phyloP scores from a whole-genome alignment of 2,797 vertebrate species.

The Podarcis lilfordi region DNA sequence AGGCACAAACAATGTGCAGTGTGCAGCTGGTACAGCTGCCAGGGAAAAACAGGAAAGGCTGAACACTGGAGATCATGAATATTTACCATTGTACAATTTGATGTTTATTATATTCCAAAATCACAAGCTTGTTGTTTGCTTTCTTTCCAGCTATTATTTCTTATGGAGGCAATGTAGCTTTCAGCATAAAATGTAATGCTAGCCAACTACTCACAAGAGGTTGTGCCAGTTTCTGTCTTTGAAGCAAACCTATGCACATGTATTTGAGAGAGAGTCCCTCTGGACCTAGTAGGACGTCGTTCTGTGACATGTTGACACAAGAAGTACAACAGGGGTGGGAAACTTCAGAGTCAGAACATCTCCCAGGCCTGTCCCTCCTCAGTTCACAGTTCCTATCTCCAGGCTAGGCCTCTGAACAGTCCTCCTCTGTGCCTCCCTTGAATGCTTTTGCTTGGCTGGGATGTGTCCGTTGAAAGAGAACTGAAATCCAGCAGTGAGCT shows the following conservation, averaged over 20 bases:
- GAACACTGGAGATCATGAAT: conserved; percentile 60
- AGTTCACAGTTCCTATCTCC: too few species aligned
- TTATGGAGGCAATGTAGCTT: conserved; percentile 31
- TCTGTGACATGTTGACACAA: not conserved
- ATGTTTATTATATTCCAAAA: conserved; percentile 62
- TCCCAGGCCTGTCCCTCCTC: too few species aligned
- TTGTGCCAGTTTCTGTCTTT: not conserved
- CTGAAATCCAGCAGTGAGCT: too few species aligned
- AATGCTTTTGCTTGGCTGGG: too few species aligned
- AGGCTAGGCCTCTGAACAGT: too few species aligned
- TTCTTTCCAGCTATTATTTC: conserved; percentile 42
- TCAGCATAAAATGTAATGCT: conserved; percentile 27
- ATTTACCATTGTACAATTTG: conserved; percentile 52
- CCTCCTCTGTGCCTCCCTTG: too few species aligned
- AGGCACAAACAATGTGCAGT: conserved; percentile 44
- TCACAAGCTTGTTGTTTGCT: conserved; percentile 47
- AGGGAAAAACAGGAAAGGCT: conserved; percentile 45
- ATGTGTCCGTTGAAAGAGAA: too few species aligned
- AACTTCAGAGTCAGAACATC: too few species aligned
- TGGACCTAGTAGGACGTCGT: not conserved
- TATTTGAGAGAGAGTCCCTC: not conserved
- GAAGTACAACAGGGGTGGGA: not conserved
- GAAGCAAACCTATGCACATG: not conserved
- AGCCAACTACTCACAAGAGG: conserved; percentile 25
- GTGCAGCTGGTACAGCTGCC: conserved; percentile 57